phyloP scores from a whole-genome alignment of 2,888 invertebrate species.

The Drosophila seclusa region DNA sequence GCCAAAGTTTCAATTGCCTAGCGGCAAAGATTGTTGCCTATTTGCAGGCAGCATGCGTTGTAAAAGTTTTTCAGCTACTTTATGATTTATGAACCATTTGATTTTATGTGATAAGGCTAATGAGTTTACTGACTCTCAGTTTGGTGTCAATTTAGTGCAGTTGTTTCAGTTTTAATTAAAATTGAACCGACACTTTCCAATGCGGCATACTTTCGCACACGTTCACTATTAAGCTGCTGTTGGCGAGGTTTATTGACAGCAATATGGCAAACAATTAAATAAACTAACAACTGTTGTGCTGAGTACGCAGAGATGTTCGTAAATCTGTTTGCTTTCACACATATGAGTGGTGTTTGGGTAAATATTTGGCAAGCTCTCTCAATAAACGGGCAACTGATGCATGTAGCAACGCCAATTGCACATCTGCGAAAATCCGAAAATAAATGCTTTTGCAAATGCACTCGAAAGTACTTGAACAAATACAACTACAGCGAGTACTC shows the following conservation, averaged over 20 bases:
- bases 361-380: constrained; percentile 46
- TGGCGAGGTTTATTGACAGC: neutral
- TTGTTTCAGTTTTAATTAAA: constrained; percentile 9
- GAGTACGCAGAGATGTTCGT: neutral
- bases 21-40: constrained; percentile 58
- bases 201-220: neutral
- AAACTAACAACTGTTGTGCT: neutral
- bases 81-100: constrained; percentile 61
- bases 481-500: constrained; percentile 30
- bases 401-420: constrained; percentile 15
- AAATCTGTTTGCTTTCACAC: constrained; percentile 17
- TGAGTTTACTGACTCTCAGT: constrained; percentile 38
- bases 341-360: constrained; percentile 17
- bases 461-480: constrained; percentile 70
- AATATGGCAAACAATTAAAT: neutral
- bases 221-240: neutral
- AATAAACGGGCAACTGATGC: constrained; percentile 17
- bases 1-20: constrained; percentile 71
- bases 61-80: constrained; percentile 27
- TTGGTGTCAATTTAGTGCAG: constrained; percentile 30
- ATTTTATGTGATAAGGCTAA: constrained; percentile 46
- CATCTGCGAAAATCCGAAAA: constrained; percentile 66
- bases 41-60: constrained; percentile 26
- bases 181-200: neutral
- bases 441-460: constrained; percentile 68